Evolutionary conservation across 2,113 vertebrate genomes (phyloP).

Genomic region (Poicephalus meyeri): DNA sequence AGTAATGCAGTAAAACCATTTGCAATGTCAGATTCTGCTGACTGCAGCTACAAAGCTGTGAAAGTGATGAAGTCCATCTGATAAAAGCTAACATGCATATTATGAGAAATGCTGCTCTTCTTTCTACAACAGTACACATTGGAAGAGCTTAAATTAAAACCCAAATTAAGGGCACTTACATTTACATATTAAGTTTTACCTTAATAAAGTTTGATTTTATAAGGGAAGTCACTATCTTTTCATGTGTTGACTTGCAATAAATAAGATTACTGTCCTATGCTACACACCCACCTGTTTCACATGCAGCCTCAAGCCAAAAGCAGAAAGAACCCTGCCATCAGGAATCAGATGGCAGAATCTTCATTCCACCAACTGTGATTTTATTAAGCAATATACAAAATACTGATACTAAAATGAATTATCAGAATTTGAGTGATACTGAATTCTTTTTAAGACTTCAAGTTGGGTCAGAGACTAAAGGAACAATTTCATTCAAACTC

Average conservation of each 20-base stretch:
- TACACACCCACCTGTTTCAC: neutral
- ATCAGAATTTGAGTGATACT: neutral
- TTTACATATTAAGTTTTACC: neutral
- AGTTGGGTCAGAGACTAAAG: neutral
- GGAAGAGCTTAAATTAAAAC: neutral
- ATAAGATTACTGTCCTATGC: neutral
- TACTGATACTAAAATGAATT: neutral
- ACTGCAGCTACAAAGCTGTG: neutral
- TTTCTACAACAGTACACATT: neutral
- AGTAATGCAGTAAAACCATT: neutral
- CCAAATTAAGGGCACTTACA: neutral
- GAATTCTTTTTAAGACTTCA: neutral
- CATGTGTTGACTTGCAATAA: neutral
- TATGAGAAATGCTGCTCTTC: neutral
- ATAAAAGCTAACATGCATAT: neutral
- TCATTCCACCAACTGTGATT: neutral
- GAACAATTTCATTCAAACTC: neutral
- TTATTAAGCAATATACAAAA: slow-evolving; percentile 9
- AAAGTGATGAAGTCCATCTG: neutral
- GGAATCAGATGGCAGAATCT: neutral
- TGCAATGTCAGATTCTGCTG: neutral
- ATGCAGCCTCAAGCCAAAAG: neutral
- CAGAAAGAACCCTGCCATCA: neutral
- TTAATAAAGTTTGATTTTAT: neutral
- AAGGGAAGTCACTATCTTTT: neutral